Base-by-base conservation (phyloP, 1,140 invertebrate species). In the Temnothorax curvispinosus region DNA sequence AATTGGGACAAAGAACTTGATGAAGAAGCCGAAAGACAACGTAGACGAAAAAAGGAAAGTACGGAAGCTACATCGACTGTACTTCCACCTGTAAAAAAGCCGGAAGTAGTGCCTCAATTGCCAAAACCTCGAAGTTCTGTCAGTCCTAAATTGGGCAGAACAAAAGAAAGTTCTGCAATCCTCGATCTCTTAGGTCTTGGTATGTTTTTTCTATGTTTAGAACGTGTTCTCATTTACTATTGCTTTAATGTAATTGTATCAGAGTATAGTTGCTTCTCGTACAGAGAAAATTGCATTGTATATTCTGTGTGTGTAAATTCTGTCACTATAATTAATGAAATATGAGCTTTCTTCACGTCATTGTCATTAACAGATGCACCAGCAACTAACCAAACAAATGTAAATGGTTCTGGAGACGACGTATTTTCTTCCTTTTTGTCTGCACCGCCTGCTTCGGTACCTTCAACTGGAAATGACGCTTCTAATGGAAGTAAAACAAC, bases 1-100 rank as follows among this genome's bases (percentile, higher is more conserved):
- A 96, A 96, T 86, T 96, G 97, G 97, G 98, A 98, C 90, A 98
- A 98, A 93, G 98, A 98, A 93, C 97, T 98, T 75, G 98, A 98
- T 88, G 97, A 98, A 95, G 97, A 98, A 95, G 96, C 98, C 74
- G 97, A 98, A 93, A 96, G 96, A 90, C 97, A 97, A 92, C 98
- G 98, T 90, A 96, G 97, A 90, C 97, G 97, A 95, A 97, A 97
- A 96, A 98, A 96, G 96, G 97, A 91, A 95, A 96, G 44, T 13
- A 94, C 95, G 5, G 94, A 95, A 85, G 90, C 96, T 85, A 89
- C 89, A 35, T 88, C 95, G 41, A 95, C 94, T 89, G 81, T 91
- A 69, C 88, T 94, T 60, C 95, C 93, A 32, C 91, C 93, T 71
- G 93, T 95, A 90, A 96, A 95, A 86, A 95, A 93, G 80, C 95